Conservation (phyloP, 2,113 vertebrate species). For the Riparia riparia region DNA sequence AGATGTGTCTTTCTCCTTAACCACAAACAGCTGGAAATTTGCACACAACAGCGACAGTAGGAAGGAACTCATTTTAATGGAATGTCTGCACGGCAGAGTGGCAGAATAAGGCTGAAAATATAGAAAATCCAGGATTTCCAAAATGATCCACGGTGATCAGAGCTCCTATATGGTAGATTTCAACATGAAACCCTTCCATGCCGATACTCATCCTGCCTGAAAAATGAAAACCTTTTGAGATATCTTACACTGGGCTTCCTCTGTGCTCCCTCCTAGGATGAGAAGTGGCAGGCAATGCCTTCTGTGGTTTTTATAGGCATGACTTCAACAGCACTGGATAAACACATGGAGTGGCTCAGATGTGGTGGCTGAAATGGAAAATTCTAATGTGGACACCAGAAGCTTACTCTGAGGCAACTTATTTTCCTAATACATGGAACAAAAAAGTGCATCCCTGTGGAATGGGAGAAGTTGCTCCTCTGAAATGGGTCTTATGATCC, state of each 20-base stretch:
- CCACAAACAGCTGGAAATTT: conserved; percentile 46
- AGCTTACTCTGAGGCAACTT: not conserved
- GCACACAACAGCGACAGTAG: conserved; percentile 36
- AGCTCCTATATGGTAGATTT: not conserved
- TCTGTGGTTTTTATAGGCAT: not conserved
- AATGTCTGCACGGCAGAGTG: conserved; percentile 41
- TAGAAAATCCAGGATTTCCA: not conserved
- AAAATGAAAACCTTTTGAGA: not conserved
- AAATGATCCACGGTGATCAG: not conserved
- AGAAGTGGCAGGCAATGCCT: not conserved
- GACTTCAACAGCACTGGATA: not conserved
- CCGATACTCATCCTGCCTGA: rapidly evolving
- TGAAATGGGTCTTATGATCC: not conserved
- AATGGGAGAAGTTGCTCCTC: not conserved
- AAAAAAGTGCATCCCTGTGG: not conserved
- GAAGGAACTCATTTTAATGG: conserved; percentile 50
- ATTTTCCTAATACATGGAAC: not conserved
- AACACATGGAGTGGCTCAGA: not conserved
- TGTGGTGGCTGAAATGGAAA: conserved; percentile 16
- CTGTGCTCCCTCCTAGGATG: not conserved
- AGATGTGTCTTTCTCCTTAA: not conserved
- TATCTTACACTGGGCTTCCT: not conserved
- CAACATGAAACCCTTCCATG: not conserved
- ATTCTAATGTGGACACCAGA: not conserved
- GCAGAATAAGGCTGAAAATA: not conserved